These are phyloP conservation scores for Strigamia crassipes DNA, from an alignment of 2,888 invertebrate genomes.

Conservation along the genomic window DNA sequence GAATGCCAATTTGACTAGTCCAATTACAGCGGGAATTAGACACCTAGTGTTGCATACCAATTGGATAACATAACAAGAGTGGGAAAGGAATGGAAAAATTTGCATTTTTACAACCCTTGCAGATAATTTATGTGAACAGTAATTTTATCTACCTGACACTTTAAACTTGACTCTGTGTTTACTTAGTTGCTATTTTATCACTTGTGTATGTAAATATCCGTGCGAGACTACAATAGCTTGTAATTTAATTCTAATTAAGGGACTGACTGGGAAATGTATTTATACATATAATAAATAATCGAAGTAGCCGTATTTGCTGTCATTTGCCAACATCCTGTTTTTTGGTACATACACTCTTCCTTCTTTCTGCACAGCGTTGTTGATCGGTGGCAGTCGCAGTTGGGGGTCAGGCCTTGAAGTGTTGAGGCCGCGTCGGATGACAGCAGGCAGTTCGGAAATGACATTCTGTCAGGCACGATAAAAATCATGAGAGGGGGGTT, in stretches of 20 bases:
- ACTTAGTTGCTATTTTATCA: slow-evolving; percentile 28
- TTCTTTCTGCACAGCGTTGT: background rate
- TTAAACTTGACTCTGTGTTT: slow-evolving; percentile 18
- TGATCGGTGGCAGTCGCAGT: slow-evolving; percentile 11
- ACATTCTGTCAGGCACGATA: slow-evolving; percentile 34
- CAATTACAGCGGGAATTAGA: slow-evolving; percentile 28
- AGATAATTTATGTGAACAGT: background rate
- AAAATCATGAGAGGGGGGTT: slow-evolving; percentile 15
- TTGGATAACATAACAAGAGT: background rate
- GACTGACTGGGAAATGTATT: background rate
- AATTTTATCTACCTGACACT: slow-evolving; percentile 25
- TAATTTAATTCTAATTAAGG: slow-evolving; percentile 10
- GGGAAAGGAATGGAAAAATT: background rate
- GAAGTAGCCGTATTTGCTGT: background rate
- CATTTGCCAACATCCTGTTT: slow-evolving; percentile 34
- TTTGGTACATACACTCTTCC: background rate
- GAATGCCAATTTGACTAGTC: slow-evolving; percentile 3
- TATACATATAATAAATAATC: slow-evolving; percentile 1
- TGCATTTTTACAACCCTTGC: background rate
- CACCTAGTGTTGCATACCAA: slow-evolving; percentile 21
- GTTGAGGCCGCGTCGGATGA: slow-evolving; percentile 29
- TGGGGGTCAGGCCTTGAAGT: slow-evolving; percentile 28
- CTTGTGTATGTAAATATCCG: background rate
- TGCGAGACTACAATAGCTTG: background rate
- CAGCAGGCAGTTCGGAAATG: slow-evolving; percentile 33